Evolutionary conservation across 2,797 vertebrate genomes (phyloP), one percentile per base, ranked within the genome.

Genomic region (Protonibea diacanthus): DNA sequence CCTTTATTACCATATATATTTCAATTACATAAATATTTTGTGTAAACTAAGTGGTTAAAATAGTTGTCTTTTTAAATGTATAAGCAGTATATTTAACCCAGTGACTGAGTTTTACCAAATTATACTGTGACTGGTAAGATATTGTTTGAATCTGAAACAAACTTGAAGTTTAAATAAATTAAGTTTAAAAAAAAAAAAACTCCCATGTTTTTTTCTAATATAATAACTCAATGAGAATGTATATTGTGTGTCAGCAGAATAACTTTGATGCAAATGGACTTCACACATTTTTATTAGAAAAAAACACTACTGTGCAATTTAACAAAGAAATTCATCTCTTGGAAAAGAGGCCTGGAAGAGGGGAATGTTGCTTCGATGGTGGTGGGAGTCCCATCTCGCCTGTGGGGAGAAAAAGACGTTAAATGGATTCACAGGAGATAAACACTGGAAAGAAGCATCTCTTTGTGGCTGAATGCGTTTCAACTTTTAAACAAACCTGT

Each of bases 231-330:
- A 4, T 51, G 2, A 21, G 23, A 51, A 29, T 55, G 7, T 14
- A 45, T 10, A 5, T 33, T 14, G 14, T 27, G 4, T 78, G 52
- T 1, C 20, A 61, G 51, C 47, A 70, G 8, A 57, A 51, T n/a
- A 63, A 48, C 14, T 20, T 1, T 0, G 40, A 66, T 29, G 38
- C 3, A 81, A 72, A 58, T 61, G 1, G 3, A 42, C 59, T 81
- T 87, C 27, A 84, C 48, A 85, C 81, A 84, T 89, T 90, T 91
- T 93, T 91, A 87, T 88, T 92, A 93, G 29, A 92, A 94, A 95
- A 71, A 71, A 70, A 86, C 53, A 76, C 67, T 47, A 66, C 51
- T 93, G 85, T 91, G 92, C 90, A 92, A 83, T 69, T 4, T 55
- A 67, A 56, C 63, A 85, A 71, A 73, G 52, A 74, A 78, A 83